Evolutionary conservation across 2,888 invertebrate species (phyloP), one percentile per base, ranked within the genome.

Genomic region (Cheilosia grossa): DNA sequence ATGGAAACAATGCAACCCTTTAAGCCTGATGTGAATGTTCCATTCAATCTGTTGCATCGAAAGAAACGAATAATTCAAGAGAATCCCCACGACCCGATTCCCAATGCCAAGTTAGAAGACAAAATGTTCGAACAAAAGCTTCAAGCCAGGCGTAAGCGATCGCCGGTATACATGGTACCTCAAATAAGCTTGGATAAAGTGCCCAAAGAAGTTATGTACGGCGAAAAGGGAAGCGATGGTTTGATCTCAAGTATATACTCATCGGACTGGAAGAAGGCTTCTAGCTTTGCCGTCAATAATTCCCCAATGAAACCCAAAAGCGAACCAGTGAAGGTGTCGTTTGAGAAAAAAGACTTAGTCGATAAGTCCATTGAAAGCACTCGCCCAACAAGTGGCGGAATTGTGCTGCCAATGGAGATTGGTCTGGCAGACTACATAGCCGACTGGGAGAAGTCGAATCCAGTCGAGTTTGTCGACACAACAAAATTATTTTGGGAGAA

Each of bases 231-330:
- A 17, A 47, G 81, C 15, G 24, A 30, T 42, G 87, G 88, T 5
- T 53, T 88, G 24, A 75, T 51, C 13, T 75, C 74, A 37, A 87
- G 86, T 44, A 80, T 88, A n/a, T 88, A 88, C 21, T 86, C 88
- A 9, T 87, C 88, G 4, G 82, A 87, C 30, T 88, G 88, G 88
- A 85, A 86, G 27, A 80, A 85, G 47, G 66, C 79, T 10, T 66
- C 51, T 17, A 27, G 51, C 1, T 66, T 73, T 67, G 61, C 37
- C 6, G 17, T 42, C 10, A 10, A 64, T 2, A 74, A 86, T 27
- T 82, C 75, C 0, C 81, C 37, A n/a, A 49, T 56, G n/a, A 86
- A 79, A n/a, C 66, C 51, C 0, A 59, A 42, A 58, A 56, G 56
- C 2, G 27, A 66, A 9, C n/a, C 24, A 9, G 19, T 2, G n/a